Evolutionary conservation across 1,140 invertebrate genomes (phyloP).

Genomic region (Drosophila dunni): DNA sequence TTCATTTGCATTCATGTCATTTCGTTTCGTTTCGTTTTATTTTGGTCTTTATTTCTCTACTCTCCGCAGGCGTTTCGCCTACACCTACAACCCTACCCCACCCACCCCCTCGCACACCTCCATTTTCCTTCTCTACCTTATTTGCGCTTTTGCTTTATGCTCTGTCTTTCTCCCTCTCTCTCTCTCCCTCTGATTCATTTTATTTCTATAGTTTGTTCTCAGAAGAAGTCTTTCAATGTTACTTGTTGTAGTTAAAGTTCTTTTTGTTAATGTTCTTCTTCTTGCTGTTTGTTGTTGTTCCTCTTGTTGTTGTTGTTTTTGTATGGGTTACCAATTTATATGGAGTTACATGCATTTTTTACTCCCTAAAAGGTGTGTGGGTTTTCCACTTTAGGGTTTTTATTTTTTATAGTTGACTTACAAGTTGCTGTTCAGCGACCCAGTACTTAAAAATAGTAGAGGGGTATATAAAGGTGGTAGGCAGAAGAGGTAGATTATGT

Average conservation of each 20-base stretch:
- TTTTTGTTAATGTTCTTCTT: conserved; percentile 2
- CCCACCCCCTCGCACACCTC: background rate
- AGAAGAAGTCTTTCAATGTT: conserved; percentile 40
- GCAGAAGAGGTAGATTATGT: no score
- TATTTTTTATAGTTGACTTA: conserved; percentile 2
- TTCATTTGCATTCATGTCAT: conserved; percentile 32
- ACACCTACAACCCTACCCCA: background rate
- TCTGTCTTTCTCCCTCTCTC: conserved; percentile 19
- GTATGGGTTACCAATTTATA: conserved; percentile 1
- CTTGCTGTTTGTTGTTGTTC: conserved; percentile 5
- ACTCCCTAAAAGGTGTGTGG: conserved; percentile 1
- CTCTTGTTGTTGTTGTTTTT: background rate
- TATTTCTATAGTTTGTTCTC: conserved; percentile 43
- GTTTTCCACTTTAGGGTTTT: conserved; percentile 5
- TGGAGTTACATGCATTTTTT: conserved; percentile 20
- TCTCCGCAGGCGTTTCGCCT: conserved; percentile 20
- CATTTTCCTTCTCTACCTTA: background rate
- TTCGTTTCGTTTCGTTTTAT: conserved; percentile 10
- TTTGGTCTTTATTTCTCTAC: background rate
- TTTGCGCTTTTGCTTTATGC: background rate
- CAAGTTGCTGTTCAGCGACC: background rate
- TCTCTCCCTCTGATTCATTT: conserved; percentile 5
- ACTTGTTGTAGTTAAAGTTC: conserved; percentile 14
- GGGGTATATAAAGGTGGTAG: no score
- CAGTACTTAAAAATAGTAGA: no score